A percentile compares a stretch with the other conserved stretches of the same genome.
Conservation (phyloP, 2,113 vertebrate species). For the Mirza zaza region DNA sequence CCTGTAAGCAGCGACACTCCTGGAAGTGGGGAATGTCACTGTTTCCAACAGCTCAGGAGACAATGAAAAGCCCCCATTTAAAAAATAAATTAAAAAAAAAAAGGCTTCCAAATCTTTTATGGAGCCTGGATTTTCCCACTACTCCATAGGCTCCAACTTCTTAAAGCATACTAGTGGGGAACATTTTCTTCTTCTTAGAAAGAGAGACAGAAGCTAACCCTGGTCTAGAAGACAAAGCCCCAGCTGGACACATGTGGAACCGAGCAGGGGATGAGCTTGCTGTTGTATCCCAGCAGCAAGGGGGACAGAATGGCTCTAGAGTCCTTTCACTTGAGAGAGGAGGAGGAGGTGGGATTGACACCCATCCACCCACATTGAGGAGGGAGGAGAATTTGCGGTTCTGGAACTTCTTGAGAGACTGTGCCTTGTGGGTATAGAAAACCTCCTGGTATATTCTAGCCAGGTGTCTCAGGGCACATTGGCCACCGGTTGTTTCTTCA, state of each 20-base stretch:
- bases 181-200: background rate
- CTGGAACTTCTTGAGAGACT: background rate
- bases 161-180: background rate
- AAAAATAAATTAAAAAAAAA: background rate
- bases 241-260: background rate
- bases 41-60: background rate
- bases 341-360: background rate
- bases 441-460: background rate
- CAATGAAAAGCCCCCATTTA: background rate
- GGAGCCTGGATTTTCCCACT: background rate
- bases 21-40: background rate
- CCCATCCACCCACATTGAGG: too few relatives aligned
- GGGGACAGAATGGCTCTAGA: background rate
- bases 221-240: background rate
- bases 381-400: background rate
- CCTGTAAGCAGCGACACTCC: background rate
- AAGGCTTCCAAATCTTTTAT: background rate
- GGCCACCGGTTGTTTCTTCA: background rate
- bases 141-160: background rate
- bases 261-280: background rate
- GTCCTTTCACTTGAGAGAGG: background rate
- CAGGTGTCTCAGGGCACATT: background rate
- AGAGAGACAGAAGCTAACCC: background rate
- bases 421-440: background rate
- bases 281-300: background rate